phyloP scores from a whole-genome alignment of 2,888 invertebrate species.

The Leptinotarsa juncta region DNA sequence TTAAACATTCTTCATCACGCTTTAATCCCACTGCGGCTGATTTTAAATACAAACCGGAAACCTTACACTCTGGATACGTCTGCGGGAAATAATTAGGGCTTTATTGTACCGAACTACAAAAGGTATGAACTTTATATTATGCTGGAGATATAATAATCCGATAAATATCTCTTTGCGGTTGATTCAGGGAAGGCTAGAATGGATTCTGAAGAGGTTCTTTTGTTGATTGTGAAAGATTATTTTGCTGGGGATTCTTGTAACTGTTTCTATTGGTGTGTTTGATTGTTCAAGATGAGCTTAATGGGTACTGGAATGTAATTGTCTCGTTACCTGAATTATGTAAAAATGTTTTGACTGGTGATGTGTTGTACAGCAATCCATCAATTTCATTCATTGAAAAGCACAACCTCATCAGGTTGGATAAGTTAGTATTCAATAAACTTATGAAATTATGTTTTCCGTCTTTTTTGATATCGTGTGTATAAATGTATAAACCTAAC shows the following conservation, averaged over 20 bases:
- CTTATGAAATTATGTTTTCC: too few relatives aligned
- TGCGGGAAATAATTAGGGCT: constrained; percentile 35
- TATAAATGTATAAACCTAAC: too few relatives aligned
- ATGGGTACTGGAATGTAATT: too few relatives aligned
- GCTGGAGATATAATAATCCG: constrained; percentile 15
- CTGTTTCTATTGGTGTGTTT: neutral
- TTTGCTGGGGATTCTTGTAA: neutral
- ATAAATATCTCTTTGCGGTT: constrained; percentile 3
- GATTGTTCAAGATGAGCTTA: neutral
- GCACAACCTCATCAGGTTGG: too few relatives aligned
- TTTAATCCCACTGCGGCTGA: constrained; percentile 29
- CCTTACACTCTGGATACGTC: constrained; percentile 33
- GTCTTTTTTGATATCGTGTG: too few relatives aligned
- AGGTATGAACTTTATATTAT: constrained; percentile 31
- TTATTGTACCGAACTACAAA: constrained; percentile 35
- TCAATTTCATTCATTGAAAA: too few relatives aligned
- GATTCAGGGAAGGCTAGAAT: neutral
- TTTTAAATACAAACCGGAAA: constrained; percentile 36
- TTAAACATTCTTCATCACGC: constrained; percentile 29
- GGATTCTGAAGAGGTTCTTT: neutral
- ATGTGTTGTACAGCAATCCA: too few relatives aligned
- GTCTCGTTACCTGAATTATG: too few relatives aligned
- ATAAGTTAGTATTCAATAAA: too few relatives aligned
- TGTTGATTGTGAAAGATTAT: neutral
- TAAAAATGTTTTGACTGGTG: too few relatives aligned